Evolutionary conservation across 1,140 invertebrate species (phyloP), one percentile per base, ranked within the genome.

Genomic region (Drosophila rhopaloa): DNA sequence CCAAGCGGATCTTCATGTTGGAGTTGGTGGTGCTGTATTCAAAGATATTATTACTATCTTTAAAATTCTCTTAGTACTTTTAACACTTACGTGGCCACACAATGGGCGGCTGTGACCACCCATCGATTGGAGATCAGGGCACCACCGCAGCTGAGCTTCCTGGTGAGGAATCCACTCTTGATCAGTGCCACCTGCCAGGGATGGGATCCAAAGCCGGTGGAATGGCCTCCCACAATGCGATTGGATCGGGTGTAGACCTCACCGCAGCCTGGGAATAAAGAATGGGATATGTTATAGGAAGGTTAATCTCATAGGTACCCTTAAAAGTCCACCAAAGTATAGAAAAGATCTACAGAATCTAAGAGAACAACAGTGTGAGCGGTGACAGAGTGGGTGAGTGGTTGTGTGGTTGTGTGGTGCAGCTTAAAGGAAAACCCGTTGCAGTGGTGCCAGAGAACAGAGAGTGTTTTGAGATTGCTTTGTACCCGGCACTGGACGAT

Each of bases 111-210:
- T 0, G 97, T 98, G 7, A 98, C 95, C 2, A 98, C 96, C 97
- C 97, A 98, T 93, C 96, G 93, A 77, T 98, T 96, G 65, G 97
- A 97, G 55, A 98, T 93, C n/a, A 98, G 93, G 1, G 97, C 97
- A 4, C 97, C 98, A 1, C 98, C 97, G 90, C 97, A 98, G 2
- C 97, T 97, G 3, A 98, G 94, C 85, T 98, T 97, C 89, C 97
- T 97, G 46, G 96, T 96, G 10, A 98, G 93, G 84, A 98, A 98
- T 37, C 96, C 96, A 32, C 97, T 96, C 92, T 98, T 98, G 60
- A 98, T 97, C 29, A 98, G 95, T 7, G 97, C 97, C 19, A 97
- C 97, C 94, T 98, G 97, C 97, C 97, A 98, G n/a, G 97, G 97
- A 94, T 98, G 97, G 41, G 96, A 96, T 5, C 97, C 97, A 89